A percentile compares a stretch with the other conserved stretches of the same genome.
Conservation (phyloP, 2,113 vertebrate genomes). For the Tricholaema leucomelas region DNA sequence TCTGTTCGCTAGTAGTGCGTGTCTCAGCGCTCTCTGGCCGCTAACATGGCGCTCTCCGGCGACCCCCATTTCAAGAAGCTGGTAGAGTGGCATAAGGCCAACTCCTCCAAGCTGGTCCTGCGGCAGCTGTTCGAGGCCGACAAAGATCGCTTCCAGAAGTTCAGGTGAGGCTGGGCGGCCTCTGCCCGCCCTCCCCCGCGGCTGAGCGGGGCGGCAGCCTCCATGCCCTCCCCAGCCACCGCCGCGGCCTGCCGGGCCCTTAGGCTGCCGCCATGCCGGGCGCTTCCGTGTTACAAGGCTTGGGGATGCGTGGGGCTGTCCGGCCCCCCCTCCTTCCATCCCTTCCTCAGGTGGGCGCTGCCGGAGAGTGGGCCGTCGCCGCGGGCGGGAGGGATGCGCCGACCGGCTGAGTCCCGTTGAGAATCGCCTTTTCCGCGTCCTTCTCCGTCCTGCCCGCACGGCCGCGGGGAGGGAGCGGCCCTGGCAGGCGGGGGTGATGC, state of each 20-base stretch:
- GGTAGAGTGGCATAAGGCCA: constrained; percentile 82
- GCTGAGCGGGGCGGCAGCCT: background rate
- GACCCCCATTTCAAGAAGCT: constrained; percentile 87
- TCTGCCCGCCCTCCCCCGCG: background rate
- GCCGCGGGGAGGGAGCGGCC: background rate
- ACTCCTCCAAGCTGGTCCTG: constrained; percentile 81
- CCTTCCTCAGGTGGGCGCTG: background rate
- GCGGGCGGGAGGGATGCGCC: background rate
- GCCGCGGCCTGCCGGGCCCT: background rate
- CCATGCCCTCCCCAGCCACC: background rate
- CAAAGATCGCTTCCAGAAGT: constrained; percentile 84
- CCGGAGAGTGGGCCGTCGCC: background rate
- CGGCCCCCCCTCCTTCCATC: background rate
- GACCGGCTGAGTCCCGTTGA: background rate
- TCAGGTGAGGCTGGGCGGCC: constrained; percentile 80
- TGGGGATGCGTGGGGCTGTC: background rate
- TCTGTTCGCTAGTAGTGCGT: accelerated
- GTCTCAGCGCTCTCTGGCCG: accelerated
- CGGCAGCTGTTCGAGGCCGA: constrained; percentile 87
- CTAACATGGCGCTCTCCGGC: constrained; percentile 81
- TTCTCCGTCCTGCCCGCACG: background rate
- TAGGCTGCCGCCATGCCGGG: background rate
- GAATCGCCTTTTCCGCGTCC: background rate
- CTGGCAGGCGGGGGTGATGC: background rate
- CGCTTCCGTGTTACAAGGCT: background rate